Percentiles rank a stretch among this genome's conserved stretches.
These are phyloP conservation scores for Pentalonia nigronervosa DNA, from an alignment of 1,140 invertebrate genomes.

Conservation along the genomic window DNA sequence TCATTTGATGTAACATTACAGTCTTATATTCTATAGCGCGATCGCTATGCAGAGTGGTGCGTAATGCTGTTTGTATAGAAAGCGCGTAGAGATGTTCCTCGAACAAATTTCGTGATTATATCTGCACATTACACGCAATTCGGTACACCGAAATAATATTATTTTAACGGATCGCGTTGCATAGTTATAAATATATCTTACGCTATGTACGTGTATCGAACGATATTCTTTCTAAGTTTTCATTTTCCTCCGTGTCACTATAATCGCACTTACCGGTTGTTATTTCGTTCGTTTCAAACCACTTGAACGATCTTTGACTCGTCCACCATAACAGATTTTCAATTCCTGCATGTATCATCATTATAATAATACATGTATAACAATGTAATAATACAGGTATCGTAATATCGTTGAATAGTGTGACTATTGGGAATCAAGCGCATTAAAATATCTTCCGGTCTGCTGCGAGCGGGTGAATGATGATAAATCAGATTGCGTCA, in stretches of 20 bases:
- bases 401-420: background rate
- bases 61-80: background rate
- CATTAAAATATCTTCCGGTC: background rate
- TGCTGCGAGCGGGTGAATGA: background rate
- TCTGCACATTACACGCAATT: background rate
- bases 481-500: background rate
- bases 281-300: background rate
- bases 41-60: background rate
- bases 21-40: background rate
- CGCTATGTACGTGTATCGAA: background rate
- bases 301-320: background rate
- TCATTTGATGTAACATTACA: background rate
- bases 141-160: background rate
- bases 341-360: background rate
- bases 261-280: background rate
- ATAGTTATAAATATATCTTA: background rate
- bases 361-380: background rate
- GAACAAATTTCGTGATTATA: background rate
- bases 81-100: background rate
- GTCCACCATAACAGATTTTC: background rate
- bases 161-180: background rate
- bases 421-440: background rate
- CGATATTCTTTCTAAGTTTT: background rate
- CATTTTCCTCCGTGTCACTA: background rate
- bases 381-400: background rate